Evolutionary conservation across 2,888 invertebrate species (phyloP), one percentile per base, ranked within the genome.

Genomic region (Lycia hirtaria): DNA sequence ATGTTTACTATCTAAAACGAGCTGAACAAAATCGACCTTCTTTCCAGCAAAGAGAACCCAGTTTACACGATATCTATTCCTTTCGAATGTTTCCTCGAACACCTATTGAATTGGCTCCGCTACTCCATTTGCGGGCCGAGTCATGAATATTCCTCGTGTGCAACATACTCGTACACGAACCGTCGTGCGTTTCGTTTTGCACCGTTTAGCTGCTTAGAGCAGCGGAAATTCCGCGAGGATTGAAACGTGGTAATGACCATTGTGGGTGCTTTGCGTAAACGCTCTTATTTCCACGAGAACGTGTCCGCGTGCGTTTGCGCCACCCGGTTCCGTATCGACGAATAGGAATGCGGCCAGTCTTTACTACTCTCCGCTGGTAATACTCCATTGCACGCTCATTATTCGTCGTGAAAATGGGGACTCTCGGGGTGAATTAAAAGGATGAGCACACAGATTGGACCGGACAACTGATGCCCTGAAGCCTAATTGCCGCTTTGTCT

Each of bases 211-310:
- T 82, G 86, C 83, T 84, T 83, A 84, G 80, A 79, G 73, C 79
- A 74, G 76, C 74, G 67, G 76, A 80, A 78, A 74, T 80, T 76
- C 73, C 66, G 35, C 61, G 74, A 79, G 83, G 81, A 85, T 84
- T 85, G 86, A 85, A 88, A 85, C 84, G 81, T 76, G 79, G 83
- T 88, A 88, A 88, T 88, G 83, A 80, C 85, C 80, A 85, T 85
- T 83, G 85, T 86, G 80, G 78, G 81, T 75, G 78, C 77, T 79
- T 78, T 68, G 81, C 76, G 78, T 83, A 84, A 88, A 85, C 80
- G 85, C 75, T 81, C 81, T 79, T 87, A 88, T 88, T 88, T 87
- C 85, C 85, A 85, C 83, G 74, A 76, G 79, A 87, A 86, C 84
- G 82, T 83, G 83, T 80, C 80, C 68, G 74, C 76, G 75, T 78